Evolutionary conservation across 2,888 invertebrate species (phyloP).

Genomic region (Coelogynopora nodosa): DNA sequence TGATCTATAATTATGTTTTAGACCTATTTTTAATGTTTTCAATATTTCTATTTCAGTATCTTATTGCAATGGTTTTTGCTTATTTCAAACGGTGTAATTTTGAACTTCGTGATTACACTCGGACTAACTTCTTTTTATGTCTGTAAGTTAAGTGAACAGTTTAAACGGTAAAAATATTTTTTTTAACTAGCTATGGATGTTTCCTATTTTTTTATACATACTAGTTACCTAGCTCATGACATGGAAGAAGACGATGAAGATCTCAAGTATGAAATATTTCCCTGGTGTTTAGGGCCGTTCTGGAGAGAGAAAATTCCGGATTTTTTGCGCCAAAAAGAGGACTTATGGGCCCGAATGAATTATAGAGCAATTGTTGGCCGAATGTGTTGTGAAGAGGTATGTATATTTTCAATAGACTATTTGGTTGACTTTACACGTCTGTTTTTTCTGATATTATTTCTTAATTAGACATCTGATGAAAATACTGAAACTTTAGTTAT

Average conservation of each 20-base stretch:
- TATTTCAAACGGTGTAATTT: conserved; percentile 66
- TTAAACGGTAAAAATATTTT: too few relatives aligned
- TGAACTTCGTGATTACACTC: conserved; percentile 62
- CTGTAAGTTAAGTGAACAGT: conserved; percentile 66
- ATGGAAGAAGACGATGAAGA: conserved; percentile 67
- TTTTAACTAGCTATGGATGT: too few relatives aligned
- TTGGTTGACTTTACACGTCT: too few relatives aligned
- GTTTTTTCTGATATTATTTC: too few relatives aligned
- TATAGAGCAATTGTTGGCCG: conserved; percentile 64
- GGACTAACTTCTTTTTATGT: conserved; percentile 65
- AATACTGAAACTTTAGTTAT: too few relatives aligned
- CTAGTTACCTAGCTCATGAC: conserved; percentile 62
- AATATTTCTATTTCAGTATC: conserved; percentile 59
- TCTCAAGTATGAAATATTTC: conserved; percentile 63
- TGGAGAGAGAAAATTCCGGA: conserved; percentile 57
- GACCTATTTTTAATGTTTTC: neutral
- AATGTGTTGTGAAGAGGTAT: conserved; percentile 64
- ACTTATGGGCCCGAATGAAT: conserved; percentile 62
- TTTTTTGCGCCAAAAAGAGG: conserved; percentile 58
- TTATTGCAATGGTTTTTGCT: conserved; percentile 66
- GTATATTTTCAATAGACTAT: neutral
- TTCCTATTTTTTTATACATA: too few relatives aligned
- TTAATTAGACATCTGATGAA: too few relatives aligned
- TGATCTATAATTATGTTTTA: neutral
- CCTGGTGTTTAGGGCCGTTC: conserved; percentile 61